Conservation (phyloP, 2,797 vertebrate genomes). For the Bothrops alternatus region DNA sequence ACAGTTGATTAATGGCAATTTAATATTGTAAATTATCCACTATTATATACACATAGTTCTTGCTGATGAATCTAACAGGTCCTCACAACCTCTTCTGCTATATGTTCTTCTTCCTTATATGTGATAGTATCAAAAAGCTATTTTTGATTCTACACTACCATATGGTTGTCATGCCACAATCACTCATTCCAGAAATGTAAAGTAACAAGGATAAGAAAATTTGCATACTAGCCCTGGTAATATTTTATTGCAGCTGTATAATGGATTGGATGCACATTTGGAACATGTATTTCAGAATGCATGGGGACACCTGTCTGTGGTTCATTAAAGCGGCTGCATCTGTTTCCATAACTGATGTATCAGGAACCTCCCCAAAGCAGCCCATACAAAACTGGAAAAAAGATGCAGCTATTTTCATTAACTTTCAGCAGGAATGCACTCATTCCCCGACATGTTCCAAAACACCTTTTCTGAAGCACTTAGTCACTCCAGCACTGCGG, state of each 20-base stretch:
- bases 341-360: not conserved
- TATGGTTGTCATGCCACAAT: not conserved
- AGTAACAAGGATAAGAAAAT: not conserved
- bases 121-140: not conserved
- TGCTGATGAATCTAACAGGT: not conserved
- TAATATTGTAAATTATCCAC: not conserved
- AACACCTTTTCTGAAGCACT: not conserved
- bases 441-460: not conserved
- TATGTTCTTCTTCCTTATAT: not conserved
- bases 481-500: not conserved
- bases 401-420: not conserved
- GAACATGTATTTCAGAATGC: not conserved
- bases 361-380: not conserved
- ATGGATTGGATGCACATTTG: not conserved
- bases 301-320: not conserved
- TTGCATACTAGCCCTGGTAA: not conserved
- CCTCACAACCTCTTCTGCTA: not conserved
- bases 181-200: not conserved
- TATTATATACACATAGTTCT: not conserved
- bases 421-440: not conserved
- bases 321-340: not conserved
- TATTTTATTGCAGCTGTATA: not conserved
- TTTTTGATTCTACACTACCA: not conserved
- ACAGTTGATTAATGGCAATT: constrained; percentile 12
- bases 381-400: not conserved